phyloP scores from a whole-genome alignment of 2,888 invertebrate species.

The Alitta virens region DNA sequence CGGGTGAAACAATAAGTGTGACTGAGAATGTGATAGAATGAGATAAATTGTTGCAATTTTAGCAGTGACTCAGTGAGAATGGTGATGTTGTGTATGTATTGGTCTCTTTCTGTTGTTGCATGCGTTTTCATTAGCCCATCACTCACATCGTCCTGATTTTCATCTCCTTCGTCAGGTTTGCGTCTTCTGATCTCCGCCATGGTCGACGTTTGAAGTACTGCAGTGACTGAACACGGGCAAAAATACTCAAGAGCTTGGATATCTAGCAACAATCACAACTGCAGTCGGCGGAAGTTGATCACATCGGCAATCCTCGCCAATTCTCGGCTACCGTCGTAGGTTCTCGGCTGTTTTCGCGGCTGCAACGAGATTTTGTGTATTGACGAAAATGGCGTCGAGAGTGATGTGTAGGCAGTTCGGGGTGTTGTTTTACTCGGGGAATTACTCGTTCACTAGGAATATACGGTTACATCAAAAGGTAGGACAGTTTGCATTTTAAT shows the following conservation, averaged over 20 bases:
- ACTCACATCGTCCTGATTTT: not conserved
- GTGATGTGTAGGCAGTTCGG: constrained; percentile 16
- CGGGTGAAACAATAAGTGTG: too few species aligned
- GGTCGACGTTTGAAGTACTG: not conserved
- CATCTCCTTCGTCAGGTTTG: not conserved
- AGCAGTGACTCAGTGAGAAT: too few species aligned
- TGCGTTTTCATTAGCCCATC: too few species aligned
- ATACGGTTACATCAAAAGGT: constrained; percentile 16
- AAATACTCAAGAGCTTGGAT: too few species aligned
- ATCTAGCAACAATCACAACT: too few species aligned
- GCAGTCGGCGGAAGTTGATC: not conserved
- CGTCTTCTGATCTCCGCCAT: constrained; percentile 1
- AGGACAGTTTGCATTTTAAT: not conserved
- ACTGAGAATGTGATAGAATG: too few species aligned
- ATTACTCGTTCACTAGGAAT: constrained; percentile 13
- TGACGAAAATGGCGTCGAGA: constrained; percentile 12
- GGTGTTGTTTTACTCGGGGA: constrained; percentile 11
- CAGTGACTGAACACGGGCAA: too few species aligned
- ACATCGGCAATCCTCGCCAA: not conserved
- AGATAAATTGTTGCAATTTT: too few species aligned
- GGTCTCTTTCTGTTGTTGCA: too few species aligned
- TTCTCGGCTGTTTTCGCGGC: constrained; percentile 1
- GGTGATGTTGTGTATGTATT: too few species aligned
- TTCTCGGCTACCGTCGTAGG: not conserved
- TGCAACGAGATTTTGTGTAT: not conserved